Base-by-base conservation (phyloP, 2,797 vertebrate genomes). In the Chiropotes sagulatus region DNA sequence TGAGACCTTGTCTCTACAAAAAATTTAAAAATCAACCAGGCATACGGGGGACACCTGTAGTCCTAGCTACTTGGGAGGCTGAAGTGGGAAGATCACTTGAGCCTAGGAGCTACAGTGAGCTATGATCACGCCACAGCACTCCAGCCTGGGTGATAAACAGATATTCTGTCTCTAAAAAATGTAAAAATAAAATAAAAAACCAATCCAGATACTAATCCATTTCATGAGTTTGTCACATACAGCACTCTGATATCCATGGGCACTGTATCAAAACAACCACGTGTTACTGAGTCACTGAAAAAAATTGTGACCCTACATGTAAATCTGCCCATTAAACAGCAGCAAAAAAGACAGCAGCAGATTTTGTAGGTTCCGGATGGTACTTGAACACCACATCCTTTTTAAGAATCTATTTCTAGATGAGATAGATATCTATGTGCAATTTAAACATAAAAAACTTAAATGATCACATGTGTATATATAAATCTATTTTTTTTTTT, bases 361-460 rank as follows among this genome's bases (percentile, higher is more conserved):
- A 48, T 33, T 83, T 26, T 88, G 61, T 75, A 61, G 70, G 30
- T 67, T 78, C 83, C 75, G 76, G 52, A 58, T 46, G n/a, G 67
- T 85, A n/a, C 50, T 67, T 17, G 22, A 86, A 73, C 2, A 85
- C 10, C 22, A 58, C 15, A 86, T 44, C 48, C 19, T 73, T 97
- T 54, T 82, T 58, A 88, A 67, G 13, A 81, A 50, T 44, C 67
- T 86, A 91, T 57, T 97, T 93, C 54, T 76, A 12, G 28, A 73
- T 78, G 6, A 93, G 10, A 92, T n/a, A 93, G 10, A 92, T n/a
- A n/a, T 81, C 79, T 33, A 72, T 54, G 22, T 76, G 50, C 30
- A 86, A 78, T 61, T 95, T 48, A 96, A 97, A 93, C 28, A 48
- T 84, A 61, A 4, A 94, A 97, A 87, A 93, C n/a, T 41, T 30